Conservation (phyloP, 2,888 invertebrate species). For the Stenichneumon culpator region DNA sequence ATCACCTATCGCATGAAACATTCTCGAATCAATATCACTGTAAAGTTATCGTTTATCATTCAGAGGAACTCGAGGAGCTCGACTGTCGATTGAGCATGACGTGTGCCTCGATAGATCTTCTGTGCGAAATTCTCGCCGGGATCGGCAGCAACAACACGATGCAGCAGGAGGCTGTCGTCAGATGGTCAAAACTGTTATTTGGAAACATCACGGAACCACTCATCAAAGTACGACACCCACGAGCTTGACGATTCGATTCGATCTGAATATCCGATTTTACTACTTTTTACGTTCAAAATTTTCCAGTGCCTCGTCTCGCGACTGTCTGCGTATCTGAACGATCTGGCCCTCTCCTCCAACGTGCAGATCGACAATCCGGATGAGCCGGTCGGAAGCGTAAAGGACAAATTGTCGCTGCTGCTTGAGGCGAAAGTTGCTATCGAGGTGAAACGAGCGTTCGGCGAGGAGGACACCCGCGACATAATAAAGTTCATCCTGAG, state of each 20-base stretch:
- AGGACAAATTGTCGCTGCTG: slow-evolving; percentile 73
- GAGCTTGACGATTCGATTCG: not conserved
- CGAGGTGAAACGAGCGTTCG: slow-evolving; percentile 81
- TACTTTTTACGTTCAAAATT: too few species aligned
- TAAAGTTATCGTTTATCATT: slow-evolving; percentile 64
- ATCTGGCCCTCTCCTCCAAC: slow-evolving; percentile 64
- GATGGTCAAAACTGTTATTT: slow-evolving; percentile 84
- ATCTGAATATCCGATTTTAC: not conserved
- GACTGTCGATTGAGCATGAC: slow-evolving; percentile 86
- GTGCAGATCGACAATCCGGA: slow-evolving; percentile 68
- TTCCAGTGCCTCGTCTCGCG: slow-evolving; percentile 73
- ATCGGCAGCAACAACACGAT: slow-evolving; percentile 84
- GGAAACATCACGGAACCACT: slow-evolving; percentile 84
- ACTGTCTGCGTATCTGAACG: slow-evolving; percentile 66
- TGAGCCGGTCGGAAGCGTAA: slow-evolving; percentile 72
- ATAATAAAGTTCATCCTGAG: slow-evolving; percentile 84
- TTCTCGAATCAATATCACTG: not conserved
- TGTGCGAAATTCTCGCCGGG: slow-evolving; percentile 86
- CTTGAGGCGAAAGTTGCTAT: slow-evolving; percentile 71
- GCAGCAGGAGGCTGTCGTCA: slow-evolving; percentile 86
- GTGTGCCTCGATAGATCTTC: slow-evolving; percentile 84
- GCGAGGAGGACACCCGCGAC: slow-evolving; percentile 81
- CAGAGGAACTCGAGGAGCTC: slow-evolving; percentile 86
- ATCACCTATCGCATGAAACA: slow-evolving; percentile 1
- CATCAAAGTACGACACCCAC: slow-evolving; percentile 73